A percentile compares a stretch with the other conserved stretches of the same genome.
Conservation (phyloP, 2,888 invertebrate genomes). For the Chouioia cunea region DNA sequence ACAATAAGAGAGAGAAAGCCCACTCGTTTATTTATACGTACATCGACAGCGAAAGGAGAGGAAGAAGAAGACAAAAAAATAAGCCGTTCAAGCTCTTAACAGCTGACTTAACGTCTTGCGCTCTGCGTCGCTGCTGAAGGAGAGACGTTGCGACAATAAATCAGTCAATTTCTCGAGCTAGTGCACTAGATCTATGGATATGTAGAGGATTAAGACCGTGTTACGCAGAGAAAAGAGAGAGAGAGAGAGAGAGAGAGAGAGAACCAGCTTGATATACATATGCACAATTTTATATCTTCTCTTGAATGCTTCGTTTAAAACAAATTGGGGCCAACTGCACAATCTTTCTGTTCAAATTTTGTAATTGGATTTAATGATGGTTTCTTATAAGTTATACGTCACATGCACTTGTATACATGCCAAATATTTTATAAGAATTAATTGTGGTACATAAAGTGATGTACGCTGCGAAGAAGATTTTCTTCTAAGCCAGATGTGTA, state of each 20-base stretch:
- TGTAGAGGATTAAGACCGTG: constrained; percentile 31
- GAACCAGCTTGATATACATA: constrained; percentile 24
- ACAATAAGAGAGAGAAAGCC: constrained; percentile 57
- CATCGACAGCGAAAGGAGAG: background rate
- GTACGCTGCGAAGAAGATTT: background rate
- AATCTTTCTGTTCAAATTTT: constrained; percentile 38
- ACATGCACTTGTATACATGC: too few species aligned
- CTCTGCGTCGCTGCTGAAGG: background rate
- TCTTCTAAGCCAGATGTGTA: constrained; percentile 5
- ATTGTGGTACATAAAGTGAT: constrained; percentile 26
- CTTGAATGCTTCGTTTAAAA: constrained; percentile 43
- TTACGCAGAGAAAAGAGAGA: background rate
- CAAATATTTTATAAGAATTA: constrained; percentile 24
- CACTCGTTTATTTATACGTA: constrained; percentile 5
- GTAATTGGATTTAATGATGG: constrained; percentile 42
- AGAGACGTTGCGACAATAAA: constrained; percentile 40
- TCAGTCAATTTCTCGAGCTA: constrained; percentile 47
- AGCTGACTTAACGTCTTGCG: constrained; percentile 42
- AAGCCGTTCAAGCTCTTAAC: constrained; percentile 38
- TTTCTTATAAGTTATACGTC: background rate
- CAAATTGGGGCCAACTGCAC: constrained; percentile 41
- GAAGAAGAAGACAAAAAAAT: constrained; percentile 2
- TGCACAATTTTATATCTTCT: constrained; percentile 42
- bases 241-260: background rate
- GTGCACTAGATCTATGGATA: constrained; percentile 25